phyloP scores from a whole-genome alignment of 2,113 vertebrate species.

The Cheirogaleus medius region DNA sequence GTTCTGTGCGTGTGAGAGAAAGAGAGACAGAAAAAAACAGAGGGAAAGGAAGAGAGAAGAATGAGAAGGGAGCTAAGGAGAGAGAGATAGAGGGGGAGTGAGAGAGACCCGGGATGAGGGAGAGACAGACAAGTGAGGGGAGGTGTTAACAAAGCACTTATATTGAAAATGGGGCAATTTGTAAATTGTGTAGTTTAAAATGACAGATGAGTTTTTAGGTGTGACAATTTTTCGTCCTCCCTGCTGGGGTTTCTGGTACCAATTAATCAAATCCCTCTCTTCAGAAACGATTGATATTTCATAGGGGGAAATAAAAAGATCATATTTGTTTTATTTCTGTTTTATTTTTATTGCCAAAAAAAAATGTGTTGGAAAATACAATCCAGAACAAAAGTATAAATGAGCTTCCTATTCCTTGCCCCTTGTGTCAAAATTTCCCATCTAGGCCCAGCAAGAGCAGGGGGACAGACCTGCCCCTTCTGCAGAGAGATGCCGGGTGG shows the following conservation, averaged over 20 bases:
- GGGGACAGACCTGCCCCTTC: no score
- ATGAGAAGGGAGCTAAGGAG: background rate
- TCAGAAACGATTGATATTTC: background rate
- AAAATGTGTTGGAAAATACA: background rate
- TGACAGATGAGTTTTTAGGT: background rate
- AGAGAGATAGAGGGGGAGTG: background rate
- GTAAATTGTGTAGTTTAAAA: background rate
- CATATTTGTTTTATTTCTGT: background rate
- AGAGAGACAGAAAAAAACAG: background rate
- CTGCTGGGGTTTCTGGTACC: background rate
- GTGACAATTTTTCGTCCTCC: background rate
- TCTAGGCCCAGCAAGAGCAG: background rate
- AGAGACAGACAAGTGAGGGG: background rate
- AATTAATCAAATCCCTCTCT: background rate
- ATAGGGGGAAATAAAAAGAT: background rate
- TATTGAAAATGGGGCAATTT: background rate
- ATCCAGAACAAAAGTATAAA: background rate
- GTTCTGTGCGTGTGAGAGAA: background rate
- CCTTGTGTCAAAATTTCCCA: background rate
- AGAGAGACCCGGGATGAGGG: background rate
- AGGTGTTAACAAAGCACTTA: background rate
- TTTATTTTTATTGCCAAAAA: slow-evolving; percentile 3
- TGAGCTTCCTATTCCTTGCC: background rate
- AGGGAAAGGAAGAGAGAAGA: no score
- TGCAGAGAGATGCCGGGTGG: no score